phyloP scores from a whole-genome alignment of 1,140 invertebrate species.

The Bombyx mandarina region DNA sequence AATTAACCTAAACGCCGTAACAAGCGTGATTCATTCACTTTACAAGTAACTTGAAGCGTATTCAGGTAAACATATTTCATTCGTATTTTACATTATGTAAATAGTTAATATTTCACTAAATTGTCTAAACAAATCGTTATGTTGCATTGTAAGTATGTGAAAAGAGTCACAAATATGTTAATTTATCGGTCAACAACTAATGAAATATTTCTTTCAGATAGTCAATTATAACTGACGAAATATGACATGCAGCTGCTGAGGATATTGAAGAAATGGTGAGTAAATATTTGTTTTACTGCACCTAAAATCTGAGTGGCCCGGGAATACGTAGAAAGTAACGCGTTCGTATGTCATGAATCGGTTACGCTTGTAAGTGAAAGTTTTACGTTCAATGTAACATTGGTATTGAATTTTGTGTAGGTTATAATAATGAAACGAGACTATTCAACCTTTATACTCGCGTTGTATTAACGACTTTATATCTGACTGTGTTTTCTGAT shows the following conservation, averaged over 20 bases:
- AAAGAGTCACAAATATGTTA: too few species aligned
- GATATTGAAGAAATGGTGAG: constrained; percentile 21
- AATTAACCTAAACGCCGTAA: constrained; percentile 5
- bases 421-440: too few species aligned
- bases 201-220: constrained; percentile 8
- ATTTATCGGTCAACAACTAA: not conserved
- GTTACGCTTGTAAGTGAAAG: too few species aligned
- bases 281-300: constrained; percentile 11
- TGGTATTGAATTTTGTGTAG: too few species aligned
- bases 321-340: constrained; percentile 14
- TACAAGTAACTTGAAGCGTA: constrained; percentile 2
- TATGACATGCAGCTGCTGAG: constrained; percentile 23
- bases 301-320: constrained; percentile 2
- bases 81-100: not conserved
- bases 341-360: constrained; percentile 6
- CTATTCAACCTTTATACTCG: too few species aligned
- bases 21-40: constrained; percentile 15
- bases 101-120: too few species aligned
- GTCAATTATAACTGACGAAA: constrained; percentile 5
- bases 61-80: constrained; percentile 4
- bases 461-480: too few species aligned
- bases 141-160: too few species aligned
- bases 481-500: too few species aligned
- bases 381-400: too few species aligned
- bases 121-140: too few species aligned